Conservation (phyloP, 2,113 vertebrate genomes). For the Elephas maximus region DNA sequence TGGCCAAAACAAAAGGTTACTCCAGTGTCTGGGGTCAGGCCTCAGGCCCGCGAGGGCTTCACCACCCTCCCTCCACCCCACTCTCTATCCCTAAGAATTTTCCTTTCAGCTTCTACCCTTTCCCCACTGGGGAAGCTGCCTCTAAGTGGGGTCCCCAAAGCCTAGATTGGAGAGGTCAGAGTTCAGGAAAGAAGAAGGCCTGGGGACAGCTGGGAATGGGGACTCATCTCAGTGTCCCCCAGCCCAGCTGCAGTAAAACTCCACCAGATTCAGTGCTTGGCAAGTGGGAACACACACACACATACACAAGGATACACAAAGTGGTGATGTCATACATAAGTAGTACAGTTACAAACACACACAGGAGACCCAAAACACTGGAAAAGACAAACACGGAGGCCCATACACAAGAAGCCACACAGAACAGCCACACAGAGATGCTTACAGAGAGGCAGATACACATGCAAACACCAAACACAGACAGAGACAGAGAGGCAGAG, state of each 20-base stretch:
- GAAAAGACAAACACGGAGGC: not conserved
- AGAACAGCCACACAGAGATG: not conserved
- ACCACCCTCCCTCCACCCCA: not conserved
- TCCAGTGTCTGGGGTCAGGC: not conserved
- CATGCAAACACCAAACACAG: not conserved
- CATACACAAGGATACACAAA: not conserved
- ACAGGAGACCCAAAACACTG: not conserved
- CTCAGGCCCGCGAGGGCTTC: not conserved
- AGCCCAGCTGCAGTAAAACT: not conserved
- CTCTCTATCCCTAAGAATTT: not conserved
- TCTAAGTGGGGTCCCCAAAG: not conserved
- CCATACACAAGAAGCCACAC: not conserved
- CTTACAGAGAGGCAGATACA: not conserved
- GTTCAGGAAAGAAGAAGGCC: not conserved
- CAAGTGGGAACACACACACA: not conserved
- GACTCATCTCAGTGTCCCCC: not conserved
- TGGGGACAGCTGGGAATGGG: not conserved
- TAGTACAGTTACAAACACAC: not conserved
- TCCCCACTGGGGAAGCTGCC: not conserved
- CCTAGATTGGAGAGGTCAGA: not conserved
- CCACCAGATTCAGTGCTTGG: not conserved
- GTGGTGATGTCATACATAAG: not conserved
- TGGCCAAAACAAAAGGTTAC: constrained; percentile 74
- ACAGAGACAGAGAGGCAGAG: not conserved
- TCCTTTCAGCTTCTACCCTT: not conserved